Percentiles rank a stretch among this genome's conserved stretches.
phyloP scores from a whole-genome alignment of 2,888 invertebrate genomes.

The Lasius platythorax region DNA sequence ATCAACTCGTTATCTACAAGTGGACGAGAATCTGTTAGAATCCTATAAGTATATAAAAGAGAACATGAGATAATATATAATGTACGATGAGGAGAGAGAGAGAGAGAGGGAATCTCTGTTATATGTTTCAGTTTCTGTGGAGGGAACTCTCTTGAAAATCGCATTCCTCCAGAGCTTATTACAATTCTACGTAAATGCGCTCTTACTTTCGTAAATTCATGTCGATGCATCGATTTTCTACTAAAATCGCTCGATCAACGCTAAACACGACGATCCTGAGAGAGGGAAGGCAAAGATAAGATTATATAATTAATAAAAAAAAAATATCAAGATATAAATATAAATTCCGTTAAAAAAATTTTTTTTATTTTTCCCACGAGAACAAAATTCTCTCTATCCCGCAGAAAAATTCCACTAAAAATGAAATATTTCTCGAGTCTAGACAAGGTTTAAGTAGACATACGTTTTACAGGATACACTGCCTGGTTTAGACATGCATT shows the following conservation, averaged over 20 bases:
- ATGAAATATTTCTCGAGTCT: neutral
- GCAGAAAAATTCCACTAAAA: neutral
- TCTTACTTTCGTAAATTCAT: neutral
- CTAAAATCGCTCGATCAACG: neutral
- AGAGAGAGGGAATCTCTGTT: neutral
- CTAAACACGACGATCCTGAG: neutral
- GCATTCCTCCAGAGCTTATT: neutral
- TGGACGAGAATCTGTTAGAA: neutral
- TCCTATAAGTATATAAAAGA: constrained; percentile 10
- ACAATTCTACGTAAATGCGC: neutral
- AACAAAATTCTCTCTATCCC: neutral
- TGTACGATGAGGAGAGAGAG: neutral
- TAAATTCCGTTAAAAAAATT: neutral
- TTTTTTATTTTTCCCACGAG: neutral
- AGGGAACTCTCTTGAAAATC: neutral
- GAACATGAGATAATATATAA: neutral
- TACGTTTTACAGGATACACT: neutral
- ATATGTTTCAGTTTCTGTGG: neutral
- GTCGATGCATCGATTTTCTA: neutral
- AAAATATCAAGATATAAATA: neutral
- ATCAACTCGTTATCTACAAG: constrained; percentile 16
- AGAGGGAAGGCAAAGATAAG: neutral
- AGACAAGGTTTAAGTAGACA: neutral
- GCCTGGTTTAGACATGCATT: neutral
- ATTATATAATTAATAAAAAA: neutral